Base-by-base conservation (phyloP, 2,888 invertebrate species). In the Fragum fragum region DNA sequence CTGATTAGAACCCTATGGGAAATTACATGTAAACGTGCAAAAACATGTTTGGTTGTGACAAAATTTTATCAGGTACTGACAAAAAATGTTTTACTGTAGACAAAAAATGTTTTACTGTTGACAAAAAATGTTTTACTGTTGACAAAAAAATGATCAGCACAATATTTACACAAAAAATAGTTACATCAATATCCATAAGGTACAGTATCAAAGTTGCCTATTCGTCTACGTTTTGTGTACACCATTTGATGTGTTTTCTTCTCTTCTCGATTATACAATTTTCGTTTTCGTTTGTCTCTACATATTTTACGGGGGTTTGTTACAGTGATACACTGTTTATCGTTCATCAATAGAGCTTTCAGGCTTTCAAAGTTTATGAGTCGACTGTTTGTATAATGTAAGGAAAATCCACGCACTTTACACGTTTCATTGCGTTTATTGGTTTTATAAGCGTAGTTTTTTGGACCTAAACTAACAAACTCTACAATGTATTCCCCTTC, bases 221-320 rank as follows among this genome's bases (percentile, higher is more conserved):
- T 39, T 21, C 77, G 68, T 59, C 70, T 66, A 16, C 86, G 55
- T 79, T 87, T 86, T 0, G 81, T 83, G 53, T 86, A 86, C 28
- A 87, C 82, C 75, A 85, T 79, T 32, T 71, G 81, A 74, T 81
- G 78, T 18, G 61, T 68, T 69, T 83, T 84, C 97, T 93, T 21
- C 75, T 87, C 87, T 68, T 61, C 42, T 36, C 96, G 96, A 94
- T 97, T 97, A 95, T 96, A 96, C 82, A 98, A 29, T 68, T 74
- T 78, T 28, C 78, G 96, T 91, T 96, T 96, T 80, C 97, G 97
- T 95, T 96, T 97, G 91, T 97, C 74, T 53, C 87, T 70, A 16
- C 59, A 78, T 42, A 86, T 86, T 76, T 87, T 87, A n/a, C 55
- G 52, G 23, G 79, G 79, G 66, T 84, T 84, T 23, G 68, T 77